Percentiles rank a stretch among this genome's conserved stretches.
phyloP scores from a whole-genome alignment of 1,140 invertebrate genomes.

The Drosophila ananassae region DNA sequence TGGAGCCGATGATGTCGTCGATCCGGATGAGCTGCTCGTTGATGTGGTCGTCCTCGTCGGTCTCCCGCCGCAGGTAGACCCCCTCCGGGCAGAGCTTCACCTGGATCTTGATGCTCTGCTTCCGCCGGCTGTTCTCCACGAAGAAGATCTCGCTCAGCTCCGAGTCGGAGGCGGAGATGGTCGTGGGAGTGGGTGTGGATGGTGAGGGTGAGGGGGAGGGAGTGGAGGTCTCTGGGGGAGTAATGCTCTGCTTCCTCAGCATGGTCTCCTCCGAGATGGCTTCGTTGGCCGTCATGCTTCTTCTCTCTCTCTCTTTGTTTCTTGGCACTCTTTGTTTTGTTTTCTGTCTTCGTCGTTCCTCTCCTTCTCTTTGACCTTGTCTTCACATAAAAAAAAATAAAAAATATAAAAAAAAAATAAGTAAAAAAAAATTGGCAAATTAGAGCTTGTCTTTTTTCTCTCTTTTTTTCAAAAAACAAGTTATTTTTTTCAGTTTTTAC shows the following conservation, averaged over 20 bases:
- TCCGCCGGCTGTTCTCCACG: conserved; percentile 87
- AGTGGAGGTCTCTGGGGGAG: conserved; percentile 4
- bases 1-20: conserved; percentile 91
- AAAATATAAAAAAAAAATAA: conserved; percentile 6
- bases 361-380: conserved; percentile 28
- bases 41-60: conserved; percentile 85
- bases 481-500: not conserved
- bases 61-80: conserved; percentile 88
- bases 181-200: not conserved
- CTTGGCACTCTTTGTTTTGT: not conserved
- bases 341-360: conserved; percentile 7
- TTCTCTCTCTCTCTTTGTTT: no score
- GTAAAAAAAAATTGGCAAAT: not conserved
- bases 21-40: conserved; percentile 90
- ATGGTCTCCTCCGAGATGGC: conserved; percentile 17
- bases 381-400: conserved; percentile 30
- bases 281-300: conserved; percentile 14
- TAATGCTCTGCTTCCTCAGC: conserved; percentile 6
- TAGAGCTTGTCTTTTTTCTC: not conserved
- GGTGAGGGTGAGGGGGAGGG: not conserved
- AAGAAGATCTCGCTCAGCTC: conserved; percentile 93
- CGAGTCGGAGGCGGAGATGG: not conserved
- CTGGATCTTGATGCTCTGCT: conserved; percentile 91
- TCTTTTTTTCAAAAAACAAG: not conserved
- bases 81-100: conserved; percentile 90